A percentile compares a stretch with the other conserved stretches of the same genome.
Evolutionary conservation across 2,888 invertebrate species (phyloP).

Genomic region (Archips crataeganus): DNA sequence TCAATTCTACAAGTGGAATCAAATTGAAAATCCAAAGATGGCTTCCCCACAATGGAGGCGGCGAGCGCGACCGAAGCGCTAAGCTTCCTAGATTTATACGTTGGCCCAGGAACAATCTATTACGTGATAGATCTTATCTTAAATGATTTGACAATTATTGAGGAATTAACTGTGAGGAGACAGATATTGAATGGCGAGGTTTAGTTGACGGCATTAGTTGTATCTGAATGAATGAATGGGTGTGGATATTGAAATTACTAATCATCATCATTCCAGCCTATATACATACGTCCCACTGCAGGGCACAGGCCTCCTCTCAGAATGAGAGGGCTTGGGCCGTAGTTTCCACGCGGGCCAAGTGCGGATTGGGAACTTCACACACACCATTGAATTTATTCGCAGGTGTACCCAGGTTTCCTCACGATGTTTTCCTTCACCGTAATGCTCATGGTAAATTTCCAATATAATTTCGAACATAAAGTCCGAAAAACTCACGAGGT

Average conservation of each 20-base stretch:
- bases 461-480: too few relatives aligned
- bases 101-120: not conserved
- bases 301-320: too few relatives aligned
- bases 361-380: too few relatives aligned
- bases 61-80: not conserved
- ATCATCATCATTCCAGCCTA: too few relatives aligned
- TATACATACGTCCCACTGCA: too few relatives aligned
- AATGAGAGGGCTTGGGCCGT: too few relatives aligned
- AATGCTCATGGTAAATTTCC: too few relatives aligned
- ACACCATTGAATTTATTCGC: too few relatives aligned
- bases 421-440: too few relatives aligned
- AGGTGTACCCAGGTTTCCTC: too few relatives aligned
- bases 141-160: conserved; percentile 8
- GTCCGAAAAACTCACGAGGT: too few relatives aligned
- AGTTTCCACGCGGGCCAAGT: too few relatives aligned
- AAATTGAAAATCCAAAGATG: conserved; percentile 3
- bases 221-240: not conserved
- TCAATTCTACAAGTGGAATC: not conserved
- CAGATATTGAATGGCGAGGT: not conserved
- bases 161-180: conserved; percentile 3
- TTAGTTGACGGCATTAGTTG: not conserved
- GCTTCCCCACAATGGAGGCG: not conserved
- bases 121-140: conserved; percentile 9
- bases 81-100: conserved; percentile 7
- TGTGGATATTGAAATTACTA: not conserved